A percentile compares a stretch with the other conserved stretches of the same genome.
Conservation (phyloP, 2,113 vertebrate genomes). For the Fregetta grallaria region DNA sequence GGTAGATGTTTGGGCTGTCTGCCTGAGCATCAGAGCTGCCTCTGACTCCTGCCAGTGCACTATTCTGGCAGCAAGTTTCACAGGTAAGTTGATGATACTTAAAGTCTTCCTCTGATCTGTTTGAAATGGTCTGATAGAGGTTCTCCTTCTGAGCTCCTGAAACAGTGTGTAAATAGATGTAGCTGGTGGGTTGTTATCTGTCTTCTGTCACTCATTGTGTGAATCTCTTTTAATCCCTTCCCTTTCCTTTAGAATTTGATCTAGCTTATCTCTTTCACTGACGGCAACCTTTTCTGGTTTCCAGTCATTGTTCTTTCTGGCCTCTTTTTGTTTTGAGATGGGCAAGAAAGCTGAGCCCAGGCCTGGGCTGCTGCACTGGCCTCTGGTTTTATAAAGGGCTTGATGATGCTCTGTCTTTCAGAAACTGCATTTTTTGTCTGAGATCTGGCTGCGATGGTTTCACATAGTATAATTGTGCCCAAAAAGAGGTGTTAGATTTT, state of each 20-base stretch:
- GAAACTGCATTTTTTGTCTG: not conserved
- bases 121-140: not conserved
- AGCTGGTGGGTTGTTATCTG: not conserved
- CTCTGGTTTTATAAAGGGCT: not conserved
- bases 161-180: not conserved
- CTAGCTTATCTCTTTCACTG: rapidly evolving
- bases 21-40: not conserved
- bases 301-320: not conserved
- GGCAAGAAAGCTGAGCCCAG: not conserved
- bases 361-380: not conserved
- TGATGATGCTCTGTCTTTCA: too few relatives aligned
- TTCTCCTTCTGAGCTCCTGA: not conserved
- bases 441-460: not conserved
- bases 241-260: not conserved
- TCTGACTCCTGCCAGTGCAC: not conserved
- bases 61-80: not conserved
- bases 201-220: not conserved
- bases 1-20: not conserved
- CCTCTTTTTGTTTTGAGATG: not conserved
- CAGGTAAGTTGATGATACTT: not conserved
- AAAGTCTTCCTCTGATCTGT: too few relatives aligned
- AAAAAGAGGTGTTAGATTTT: not conserved
- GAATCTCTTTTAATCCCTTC: not conserved
- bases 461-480: not conserved
- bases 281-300: not conserved